phyloP scores from a whole-genome alignment of 1,140 invertebrate species.

The Ceratitis capitata region DNA sequence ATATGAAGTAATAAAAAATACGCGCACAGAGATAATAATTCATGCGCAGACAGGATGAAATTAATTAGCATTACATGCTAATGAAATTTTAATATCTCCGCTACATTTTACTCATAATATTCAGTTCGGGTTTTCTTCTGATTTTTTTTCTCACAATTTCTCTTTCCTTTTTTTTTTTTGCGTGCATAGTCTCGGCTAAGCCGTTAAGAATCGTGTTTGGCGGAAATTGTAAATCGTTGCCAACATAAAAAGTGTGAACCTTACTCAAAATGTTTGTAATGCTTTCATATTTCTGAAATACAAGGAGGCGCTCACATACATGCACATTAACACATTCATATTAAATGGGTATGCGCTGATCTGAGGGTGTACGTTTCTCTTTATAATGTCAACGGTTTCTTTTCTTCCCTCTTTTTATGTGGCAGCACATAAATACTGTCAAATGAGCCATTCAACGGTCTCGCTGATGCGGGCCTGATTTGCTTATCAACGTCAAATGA shows the following conservation, averaged over 20 bases:
- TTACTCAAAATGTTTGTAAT: background rate
- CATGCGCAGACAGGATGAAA: constrained; percentile 38
- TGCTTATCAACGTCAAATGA: constrained; percentile 18
- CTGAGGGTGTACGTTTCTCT: too few relatives aligned
- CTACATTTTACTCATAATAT: background rate
- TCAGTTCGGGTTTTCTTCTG: background rate
- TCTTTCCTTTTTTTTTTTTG: too few relatives aligned
- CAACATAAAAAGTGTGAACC: background rate
- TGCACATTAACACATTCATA: too few relatives aligned
- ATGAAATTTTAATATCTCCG: constrained; percentile 42
- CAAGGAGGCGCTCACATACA: too few relatives aligned
- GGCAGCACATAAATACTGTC: constrained; percentile 23
- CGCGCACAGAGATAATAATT: background rate
- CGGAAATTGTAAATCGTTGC: background rate
- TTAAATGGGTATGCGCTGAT: too few relatives aligned
- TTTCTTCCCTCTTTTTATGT: background rate
- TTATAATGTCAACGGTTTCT: too few relatives aligned
- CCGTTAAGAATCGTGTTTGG: constrained; percentile 18
- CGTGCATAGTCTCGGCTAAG: background rate
- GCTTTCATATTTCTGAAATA: too few relatives aligned
- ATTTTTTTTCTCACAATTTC: too few relatives aligned
- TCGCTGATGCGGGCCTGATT: background rate
- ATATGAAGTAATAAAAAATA: background rate
- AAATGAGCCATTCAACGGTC: constrained; percentile 10
- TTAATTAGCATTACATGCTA: constrained; percentile 43